These are phyloP conservation scores for Acrocera orbiculus DNA, from an alignment of 2,888 invertebrate species.

Conservation along the genomic window DNA sequence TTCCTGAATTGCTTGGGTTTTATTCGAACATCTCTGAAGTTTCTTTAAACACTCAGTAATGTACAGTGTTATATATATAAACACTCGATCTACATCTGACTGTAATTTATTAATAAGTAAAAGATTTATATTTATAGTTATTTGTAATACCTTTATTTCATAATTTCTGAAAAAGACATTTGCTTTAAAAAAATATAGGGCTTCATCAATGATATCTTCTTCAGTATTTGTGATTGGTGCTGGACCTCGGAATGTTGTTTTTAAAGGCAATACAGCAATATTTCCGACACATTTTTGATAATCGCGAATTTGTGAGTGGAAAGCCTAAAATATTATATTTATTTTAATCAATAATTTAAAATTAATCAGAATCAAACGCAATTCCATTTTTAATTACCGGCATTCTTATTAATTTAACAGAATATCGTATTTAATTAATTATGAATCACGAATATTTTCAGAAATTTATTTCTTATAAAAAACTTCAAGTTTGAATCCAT, in stretches of 20 bases:
- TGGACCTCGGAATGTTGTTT: conserved; percentile 83
- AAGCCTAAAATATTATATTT: too few relatives aligned
- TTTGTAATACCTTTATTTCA: conserved; percentile 71
- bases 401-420: too few relatives aligned
- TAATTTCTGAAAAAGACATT: conserved; percentile 98
- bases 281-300: conserved; percentile 67
- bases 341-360: too few relatives aligned
- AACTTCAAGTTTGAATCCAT: too few relatives aligned
- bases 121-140: neutral
- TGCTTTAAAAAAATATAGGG: conserved; percentile 92
- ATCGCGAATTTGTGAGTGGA: conserved; percentile 78
- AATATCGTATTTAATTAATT: too few relatives aligned
- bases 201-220: conserved; percentile 91
- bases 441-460: too few relatives aligned
- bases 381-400: too few relatives aligned
- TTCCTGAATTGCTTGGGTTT: conserved; percentile 80
- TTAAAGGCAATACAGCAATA: conserved; percentile 78
- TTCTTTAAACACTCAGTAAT: conserved; percentile 94
- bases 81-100: conserved; percentile 89
- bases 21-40: conserved; percentile 77
- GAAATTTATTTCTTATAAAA: too few relatives aligned
- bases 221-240: conserved; percentile 59
- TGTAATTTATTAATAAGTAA: conserved; percentile 27
- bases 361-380: too few relatives aligned
- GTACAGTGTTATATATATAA: conserved; percentile 94